Evolutionary conservation across 2,113 vertebrate species (phyloP), one percentile per base, ranked within the genome.

Genomic region (Amblyornis subalaris): DNA sequence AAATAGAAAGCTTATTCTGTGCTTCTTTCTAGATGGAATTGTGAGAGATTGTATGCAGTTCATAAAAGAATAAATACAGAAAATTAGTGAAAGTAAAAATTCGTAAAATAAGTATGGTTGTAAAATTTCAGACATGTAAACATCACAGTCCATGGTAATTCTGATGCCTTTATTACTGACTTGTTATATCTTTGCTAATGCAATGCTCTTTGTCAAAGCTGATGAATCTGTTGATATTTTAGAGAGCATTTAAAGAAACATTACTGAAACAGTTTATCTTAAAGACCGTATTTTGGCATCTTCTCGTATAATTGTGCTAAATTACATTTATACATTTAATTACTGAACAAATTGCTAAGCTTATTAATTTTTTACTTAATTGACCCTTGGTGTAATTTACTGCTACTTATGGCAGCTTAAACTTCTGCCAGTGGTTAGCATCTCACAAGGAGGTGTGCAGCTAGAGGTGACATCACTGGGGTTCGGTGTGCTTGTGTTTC

Each of bases 181-280:
- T 67, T 77, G 17, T 70, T 3, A 0, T 61, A 20, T 47, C 38
- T 54, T 88, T 78, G 67, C 45, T 24, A 89, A 70, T 14, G 5
- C 60, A 80, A 21, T 45, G 50, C 2, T 90, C 44, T 91, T 90
- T 93, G 44, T 78, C 25, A 69, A 95, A 95, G 64, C 67, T 91
- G 44, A 88, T 84, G 64, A 78, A 93, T 67, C 28, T 90, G 17
- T 87, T 82, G 42, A 79, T 48, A 51, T 94, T 96, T 95, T 55
- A 72, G 51, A 77, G 26, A 74, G 47, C 38, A 57, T 87, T 96
- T 90, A 18, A 72, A 92, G 93, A 75, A 89, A 10, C 12, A 9
- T 38, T 91, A 38, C 31, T 93, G 73, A 70, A 51, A 62, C 61
- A 48, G 28, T 73, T 69, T 90, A 42, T 88, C 42, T 84, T 58